Evolutionary conservation across 2,113 vertebrate species (phyloP), one percentile per base, ranked within the genome.

Genomic region (Ctenomys sociabilis): DNA sequence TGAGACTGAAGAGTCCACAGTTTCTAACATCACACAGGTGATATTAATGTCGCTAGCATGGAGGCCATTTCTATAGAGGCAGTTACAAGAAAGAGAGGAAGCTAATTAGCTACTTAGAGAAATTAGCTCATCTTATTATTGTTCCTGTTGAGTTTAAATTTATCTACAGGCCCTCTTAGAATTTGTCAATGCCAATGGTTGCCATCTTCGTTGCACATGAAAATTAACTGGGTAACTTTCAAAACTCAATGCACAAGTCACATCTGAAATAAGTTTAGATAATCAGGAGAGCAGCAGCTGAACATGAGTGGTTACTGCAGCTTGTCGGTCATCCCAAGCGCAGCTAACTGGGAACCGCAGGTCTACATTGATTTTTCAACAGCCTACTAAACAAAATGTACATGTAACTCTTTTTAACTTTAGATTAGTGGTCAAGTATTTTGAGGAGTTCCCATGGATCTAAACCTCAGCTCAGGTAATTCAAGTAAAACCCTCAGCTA

Each of bases 401-500:
- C 64, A 3, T 9, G 13, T 3, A 81, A 0, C 35, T 91, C 43
- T 75, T 92, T 73, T 30, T 61, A 95, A 78, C 26, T 90, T 96
- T 40, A 72, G 72, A 35, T 84, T 37, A 82, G 85, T 73, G 59
- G 28, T 19, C 32, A 91, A 81, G 3, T 72, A 63, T 12, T 90
- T 90, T 89, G 30, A 57, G 83, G 7, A 94, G 35, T 81, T 61
- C 13, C 10, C 4, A n/a, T 77, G 24, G 82, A 45, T 35, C 72
- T 68, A 64, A 85, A 63, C 77, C 72, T 93, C n/a, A 57, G 35
- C 54, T n/a, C 26, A 78, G 26, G 22, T 91, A 96, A 95, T 94
- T 77, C 43, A 78, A 92, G 32, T 12, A 9, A 90, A 87, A 66
- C 17, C 6, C 5, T 77, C 12, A 19, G 7, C 7, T 80, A 32